Evolutionary conservation across 2,113 vertebrate species (phyloP).

Genomic region (Hyla sarda): DNA sequence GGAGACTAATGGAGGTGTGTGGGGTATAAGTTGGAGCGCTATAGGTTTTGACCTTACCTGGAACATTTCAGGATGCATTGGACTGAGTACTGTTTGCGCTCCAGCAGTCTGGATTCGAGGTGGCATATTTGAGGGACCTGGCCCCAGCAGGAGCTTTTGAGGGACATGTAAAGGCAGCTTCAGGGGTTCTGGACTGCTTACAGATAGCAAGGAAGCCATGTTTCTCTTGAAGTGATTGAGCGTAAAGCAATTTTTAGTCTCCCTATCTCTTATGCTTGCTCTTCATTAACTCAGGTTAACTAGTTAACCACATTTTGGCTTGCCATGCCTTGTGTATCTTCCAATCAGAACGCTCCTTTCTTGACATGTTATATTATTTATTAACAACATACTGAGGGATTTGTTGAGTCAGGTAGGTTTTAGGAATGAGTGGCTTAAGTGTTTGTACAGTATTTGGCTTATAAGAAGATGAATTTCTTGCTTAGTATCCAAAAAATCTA

Average conservation of each 20-base stretch:
- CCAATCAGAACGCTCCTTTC: neutral
- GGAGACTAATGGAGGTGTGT: neutral
- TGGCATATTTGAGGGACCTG: slow-evolving; percentile 87
- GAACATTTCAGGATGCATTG: slow-evolving; percentile 84
- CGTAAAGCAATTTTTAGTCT: slow-evolving; percentile 40
- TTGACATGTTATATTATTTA: neutral
- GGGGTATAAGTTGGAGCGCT: neutral
- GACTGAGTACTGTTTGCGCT: slow-evolving; percentile 78
- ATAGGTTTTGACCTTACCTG: slow-evolving; percentile 77
- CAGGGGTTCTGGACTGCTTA: slow-evolving; percentile 76
- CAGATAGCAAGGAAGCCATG: slow-evolving; percentile 72
- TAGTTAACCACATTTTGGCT: slow-evolving; percentile 29
- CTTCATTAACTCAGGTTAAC: slow-evolving; percentile 22
- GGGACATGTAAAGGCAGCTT: slow-evolving; percentile 77
- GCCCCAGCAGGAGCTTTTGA: slow-evolving; percentile 82
- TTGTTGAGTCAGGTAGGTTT: neutral
- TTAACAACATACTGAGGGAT: neutral
- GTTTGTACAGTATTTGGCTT: neutral
- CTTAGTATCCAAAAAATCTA: neutral
- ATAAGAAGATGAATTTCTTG: neutral
- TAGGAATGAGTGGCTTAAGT: neutral
- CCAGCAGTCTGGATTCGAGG: slow-evolving; percentile 77
- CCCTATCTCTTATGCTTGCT: neutral
- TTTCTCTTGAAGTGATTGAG: slow-evolving; percentile 33
- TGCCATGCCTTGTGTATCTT: neutral